These are phyloP conservation scores for Trididemnum clinides DNA, from an alignment of 23 tunicate species.

Conservation along the genomic window DNA sequence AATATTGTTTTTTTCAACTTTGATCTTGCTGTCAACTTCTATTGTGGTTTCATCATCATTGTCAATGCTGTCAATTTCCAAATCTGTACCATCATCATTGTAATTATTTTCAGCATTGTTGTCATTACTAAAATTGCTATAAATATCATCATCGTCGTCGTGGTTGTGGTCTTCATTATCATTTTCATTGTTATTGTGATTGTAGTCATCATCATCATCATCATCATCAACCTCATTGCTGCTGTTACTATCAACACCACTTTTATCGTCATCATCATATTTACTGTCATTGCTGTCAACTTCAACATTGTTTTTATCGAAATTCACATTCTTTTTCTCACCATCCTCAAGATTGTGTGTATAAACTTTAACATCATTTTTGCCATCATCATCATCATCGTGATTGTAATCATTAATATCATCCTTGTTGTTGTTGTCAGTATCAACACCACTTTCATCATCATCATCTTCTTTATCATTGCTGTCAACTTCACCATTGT, in stretches of 20 bases:
- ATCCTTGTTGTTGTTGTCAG: slow-evolving; percentile 3
- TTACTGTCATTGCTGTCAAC: background rate
- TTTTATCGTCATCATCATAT: background rate
- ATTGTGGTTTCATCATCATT: background rate
- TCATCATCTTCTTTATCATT: slow-evolving; percentile 22
- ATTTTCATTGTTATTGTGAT: background rate
- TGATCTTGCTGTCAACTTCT: background rate
- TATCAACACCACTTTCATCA: slow-evolving; percentile 16
- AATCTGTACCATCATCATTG: slow-evolving; percentile 2
- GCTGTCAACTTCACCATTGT: background rate
- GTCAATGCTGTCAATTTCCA: background rate
- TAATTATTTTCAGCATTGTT: background rate
- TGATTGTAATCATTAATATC: background rate
- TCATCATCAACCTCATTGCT: slow-evolving; percentile 4
- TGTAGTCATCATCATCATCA: background rate
- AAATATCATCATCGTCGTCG: background rate
- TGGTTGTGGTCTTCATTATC: background rate
- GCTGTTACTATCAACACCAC: background rate
- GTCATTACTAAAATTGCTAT: background rate
- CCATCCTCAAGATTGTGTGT: background rate
- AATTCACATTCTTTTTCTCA: background rate
- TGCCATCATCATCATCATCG: background rate
- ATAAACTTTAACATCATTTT: slow-evolving; percentile 3
- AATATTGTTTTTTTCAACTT: background rate
- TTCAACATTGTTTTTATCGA: background rate